Percentiles rank a stretch among this genome's conserved stretches.
phyloP scores from a whole-genome alignment of 2,797 vertebrate genomes.

The Ctenopoma multispine region DNA sequence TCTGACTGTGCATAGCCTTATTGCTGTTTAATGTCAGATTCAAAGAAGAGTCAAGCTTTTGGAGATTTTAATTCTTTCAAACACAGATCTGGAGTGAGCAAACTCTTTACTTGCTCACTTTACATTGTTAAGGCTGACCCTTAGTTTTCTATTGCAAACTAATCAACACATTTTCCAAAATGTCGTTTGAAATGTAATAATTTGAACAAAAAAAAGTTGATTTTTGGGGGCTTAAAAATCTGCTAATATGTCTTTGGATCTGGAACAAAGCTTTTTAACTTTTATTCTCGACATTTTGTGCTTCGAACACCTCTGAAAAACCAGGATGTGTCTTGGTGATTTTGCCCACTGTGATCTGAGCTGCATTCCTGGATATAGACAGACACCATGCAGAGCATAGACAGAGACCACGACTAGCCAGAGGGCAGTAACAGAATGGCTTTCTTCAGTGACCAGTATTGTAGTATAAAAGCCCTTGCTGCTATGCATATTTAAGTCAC shows the following conservation, averaged over 20 bases:
- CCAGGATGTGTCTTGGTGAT: conserved; percentile 47
- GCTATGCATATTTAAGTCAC: conserved; percentile 84
- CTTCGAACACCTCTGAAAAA: conserved; percentile 59
- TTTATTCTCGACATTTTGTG: conserved; percentile 40
- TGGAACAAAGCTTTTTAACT: conserved; percentile 14
- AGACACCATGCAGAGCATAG: conserved; percentile 69
- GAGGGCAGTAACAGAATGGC: conserved; percentile 83
- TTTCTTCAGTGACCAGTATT: conserved; percentile 79
- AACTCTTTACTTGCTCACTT: conserved; percentile 4
- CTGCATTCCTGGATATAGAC: conserved; percentile 61
- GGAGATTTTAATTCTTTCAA: conserved; percentile 7
- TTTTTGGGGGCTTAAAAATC: not conserved
- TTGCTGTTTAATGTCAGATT: conserved; percentile 37
- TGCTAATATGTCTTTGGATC: not conserved
- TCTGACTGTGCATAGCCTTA: conserved; percentile 38
- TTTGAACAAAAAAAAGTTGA: not conserved
- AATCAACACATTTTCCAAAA: conserved; percentile 20
- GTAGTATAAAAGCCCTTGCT: conserved; percentile 84
- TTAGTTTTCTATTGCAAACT: conserved; percentile 31
- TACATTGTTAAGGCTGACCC: conserved; percentile 11
- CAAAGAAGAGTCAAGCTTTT: conserved; percentile 11
- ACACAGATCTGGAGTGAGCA: conserved; percentile 6
- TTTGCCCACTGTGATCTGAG: conserved; percentile 61
- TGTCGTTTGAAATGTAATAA: conserved; percentile 4
- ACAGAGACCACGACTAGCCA: conserved; percentile 74